Base-by-base conservation (phyloP, 2,113 vertebrate genomes). In the Albula glossodonta region DNA sequence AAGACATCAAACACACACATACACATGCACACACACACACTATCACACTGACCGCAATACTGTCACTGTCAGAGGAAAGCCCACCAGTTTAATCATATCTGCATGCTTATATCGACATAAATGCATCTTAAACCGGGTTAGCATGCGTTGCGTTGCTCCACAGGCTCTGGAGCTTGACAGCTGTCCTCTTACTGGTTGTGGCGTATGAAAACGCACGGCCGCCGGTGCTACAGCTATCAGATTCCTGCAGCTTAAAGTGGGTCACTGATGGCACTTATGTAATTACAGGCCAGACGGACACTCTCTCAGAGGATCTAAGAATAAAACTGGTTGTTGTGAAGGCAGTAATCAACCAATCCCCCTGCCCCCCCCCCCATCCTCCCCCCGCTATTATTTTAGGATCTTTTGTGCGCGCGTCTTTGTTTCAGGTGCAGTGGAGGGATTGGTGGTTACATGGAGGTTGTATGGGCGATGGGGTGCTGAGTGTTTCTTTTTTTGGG, bases 391-490 rank as follows among this genome's bases (percentile, higher is more conserved):
- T 63, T 49, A 51, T 51, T 41, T 50, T 41, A 48, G 77, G 77
- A 9, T 83, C 60, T 6, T 66, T 25, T 22, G 7, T n/a, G 48
- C 31, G 31, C 31, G 31, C 31, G 25, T 70, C 15, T 78, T 84
- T 77, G 22, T 48, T 17, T 80, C 79, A 50, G 41, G 13, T 80
- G 77, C 31, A 41, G 31, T 41, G 53, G 88, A 85, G 82, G 90
- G 86, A 86, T 88, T 82, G 87, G 90, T 90, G 90, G 88, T 83
- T 88, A 41, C 31, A 1, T 41, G 31, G 31, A 41, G 31, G 31
- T 41, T 41, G 31, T 41, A 41, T 41, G 31, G 31, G 31, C 31
- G 87, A 91, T 70, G 89, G 90, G 91, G 85, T 90, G 90, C 90
- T 17, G 31, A 49, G 63, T 0, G 48, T 7, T n/a, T 19, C 19